phyloP scores from a whole-genome alignment of 2,113 vertebrate genomes.

The Saguinus midas region DNA sequence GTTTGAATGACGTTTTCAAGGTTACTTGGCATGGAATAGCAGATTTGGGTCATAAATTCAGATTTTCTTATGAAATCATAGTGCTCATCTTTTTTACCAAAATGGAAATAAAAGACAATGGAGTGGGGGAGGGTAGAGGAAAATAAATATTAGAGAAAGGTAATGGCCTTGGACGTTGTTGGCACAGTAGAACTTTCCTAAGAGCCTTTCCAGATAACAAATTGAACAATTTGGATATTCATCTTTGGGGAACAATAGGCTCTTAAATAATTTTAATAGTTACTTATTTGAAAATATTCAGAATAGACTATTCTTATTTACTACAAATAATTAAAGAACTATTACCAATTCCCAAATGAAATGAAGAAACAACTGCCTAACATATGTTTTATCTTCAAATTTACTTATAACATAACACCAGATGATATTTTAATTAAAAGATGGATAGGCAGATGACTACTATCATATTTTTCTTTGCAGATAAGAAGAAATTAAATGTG shows the following conservation, averaged over 20 bases:
- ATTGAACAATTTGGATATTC: neutral
- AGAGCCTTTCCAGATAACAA: neutral
- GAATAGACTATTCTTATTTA: neutral
- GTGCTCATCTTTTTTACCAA: neutral
- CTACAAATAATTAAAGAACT: neutral
- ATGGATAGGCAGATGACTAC: neutral
- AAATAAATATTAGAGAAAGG: neutral
- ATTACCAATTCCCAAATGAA: neutral
- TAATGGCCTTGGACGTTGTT: neutral
- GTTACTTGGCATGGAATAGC: neutral
- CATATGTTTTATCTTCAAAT: neutral
- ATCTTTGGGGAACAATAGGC: neutral
- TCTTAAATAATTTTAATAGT: neutral
- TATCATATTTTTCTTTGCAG: neutral
- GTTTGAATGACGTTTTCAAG: neutral
- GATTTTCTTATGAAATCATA: neutral
- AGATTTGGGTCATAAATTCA: neutral
- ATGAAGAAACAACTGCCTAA: neutral
- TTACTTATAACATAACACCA: neutral
- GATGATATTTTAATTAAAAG: constrained; percentile 43
- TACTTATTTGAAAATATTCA: neutral
- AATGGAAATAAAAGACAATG: neutral
- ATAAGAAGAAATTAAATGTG: neutral
- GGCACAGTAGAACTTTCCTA: neutral
- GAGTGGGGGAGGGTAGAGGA: neutral